These are phyloP conservation scores for Semnopithecus entellus DNA, from an alignment of 2,113 vertebrate genomes.

Conservation along the genomic window DNA sequence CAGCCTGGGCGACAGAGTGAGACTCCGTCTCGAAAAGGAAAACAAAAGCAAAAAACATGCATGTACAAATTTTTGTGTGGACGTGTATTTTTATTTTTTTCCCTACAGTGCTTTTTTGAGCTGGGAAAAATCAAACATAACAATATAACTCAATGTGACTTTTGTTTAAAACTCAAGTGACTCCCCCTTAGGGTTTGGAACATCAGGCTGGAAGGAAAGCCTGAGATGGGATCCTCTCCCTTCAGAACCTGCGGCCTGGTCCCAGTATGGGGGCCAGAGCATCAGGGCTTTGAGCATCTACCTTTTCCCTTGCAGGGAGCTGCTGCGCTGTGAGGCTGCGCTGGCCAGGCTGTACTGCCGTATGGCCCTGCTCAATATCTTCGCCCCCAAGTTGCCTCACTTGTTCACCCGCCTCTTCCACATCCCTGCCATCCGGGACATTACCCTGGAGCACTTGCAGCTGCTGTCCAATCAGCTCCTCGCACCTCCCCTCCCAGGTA, in stretches of 20 bases:
- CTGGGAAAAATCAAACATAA: background rate
- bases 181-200: background rate
- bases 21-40: too few species aligned
- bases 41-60: background rate
- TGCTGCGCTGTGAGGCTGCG: constrained; percentile 93
- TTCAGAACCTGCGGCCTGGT: background rate
- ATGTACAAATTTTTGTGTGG: background rate
- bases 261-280: fast-evolving
- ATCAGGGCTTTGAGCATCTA: fast-evolving
- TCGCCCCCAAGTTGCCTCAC: constrained; percentile 96
- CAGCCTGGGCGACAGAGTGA: too few species aligned
- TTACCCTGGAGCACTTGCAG: constrained; percentile 97
- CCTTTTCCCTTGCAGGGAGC: constrained; percentile 86
- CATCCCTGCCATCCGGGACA: constrained; percentile 96
- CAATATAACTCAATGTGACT: background rate
- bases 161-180: background rate
- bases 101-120: background rate
- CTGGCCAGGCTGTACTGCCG: constrained; percentile 96
- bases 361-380: constrained; percentile 97
- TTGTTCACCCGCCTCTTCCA: constrained; percentile 97
- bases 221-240: background rate
- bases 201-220: background rate
- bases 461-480: constrained; percentile 97
- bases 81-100: background rate
- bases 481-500: constrained; percentile 95